Percentiles rank a stretch among this genome's conserved stretches.
Conservation (phyloP, 1,140 invertebrate species). For the Achroia grisella region DNA sequence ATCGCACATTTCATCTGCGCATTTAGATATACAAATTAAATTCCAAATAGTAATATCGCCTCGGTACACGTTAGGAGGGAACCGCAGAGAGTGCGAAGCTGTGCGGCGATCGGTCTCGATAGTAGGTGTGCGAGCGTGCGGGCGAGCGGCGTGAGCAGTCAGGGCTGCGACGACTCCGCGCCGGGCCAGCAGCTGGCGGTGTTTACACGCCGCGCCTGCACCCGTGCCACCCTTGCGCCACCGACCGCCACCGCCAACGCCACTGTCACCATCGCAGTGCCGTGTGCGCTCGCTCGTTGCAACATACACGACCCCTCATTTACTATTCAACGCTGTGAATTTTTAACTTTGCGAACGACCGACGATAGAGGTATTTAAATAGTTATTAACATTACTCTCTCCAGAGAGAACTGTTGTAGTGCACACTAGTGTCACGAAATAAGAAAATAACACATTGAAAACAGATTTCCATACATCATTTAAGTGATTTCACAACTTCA, state of each 20-base stretch:
- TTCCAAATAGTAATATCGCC: conserved; percentile 11
- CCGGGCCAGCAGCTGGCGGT: conserved; percentile 50
- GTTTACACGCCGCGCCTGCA: conserved; percentile 61
- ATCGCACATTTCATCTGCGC: conserved; percentile 44
- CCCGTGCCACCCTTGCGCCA: conserved; percentile 20
- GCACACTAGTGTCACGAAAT: conserved; percentile 62
- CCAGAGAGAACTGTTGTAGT: conserved; percentile 55
- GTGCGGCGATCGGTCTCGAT: conserved; percentile 20
- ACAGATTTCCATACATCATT: conserved; percentile 62
- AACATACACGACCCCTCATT: conserved; percentile 49
- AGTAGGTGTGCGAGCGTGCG: conserved; percentile 23
- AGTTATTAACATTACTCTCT: conserved; percentile 52
- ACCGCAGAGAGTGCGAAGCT: conserved; percentile 12
- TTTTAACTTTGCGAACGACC: conserved; percentile 60
- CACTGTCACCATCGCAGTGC: conserved; percentile 12
- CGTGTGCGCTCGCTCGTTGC: conserved; percentile 43
- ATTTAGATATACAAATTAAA: conserved; percentile 29
- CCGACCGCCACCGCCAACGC: conserved; percentile 21
- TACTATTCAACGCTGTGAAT: conserved; percentile 62
- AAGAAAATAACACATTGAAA: conserved; percentile 57
- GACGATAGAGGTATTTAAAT: conserved; percentile 63
- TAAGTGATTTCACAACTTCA: conserved; percentile 61
- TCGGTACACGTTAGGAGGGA: conserved; percentile 13
- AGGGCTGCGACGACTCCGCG: conserved; percentile 28
- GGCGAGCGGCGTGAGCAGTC: conserved; percentile 22